Base-by-base conservation (phyloP, 2,888 invertebrate species). In the Liposcelis brunnea region DNA sequence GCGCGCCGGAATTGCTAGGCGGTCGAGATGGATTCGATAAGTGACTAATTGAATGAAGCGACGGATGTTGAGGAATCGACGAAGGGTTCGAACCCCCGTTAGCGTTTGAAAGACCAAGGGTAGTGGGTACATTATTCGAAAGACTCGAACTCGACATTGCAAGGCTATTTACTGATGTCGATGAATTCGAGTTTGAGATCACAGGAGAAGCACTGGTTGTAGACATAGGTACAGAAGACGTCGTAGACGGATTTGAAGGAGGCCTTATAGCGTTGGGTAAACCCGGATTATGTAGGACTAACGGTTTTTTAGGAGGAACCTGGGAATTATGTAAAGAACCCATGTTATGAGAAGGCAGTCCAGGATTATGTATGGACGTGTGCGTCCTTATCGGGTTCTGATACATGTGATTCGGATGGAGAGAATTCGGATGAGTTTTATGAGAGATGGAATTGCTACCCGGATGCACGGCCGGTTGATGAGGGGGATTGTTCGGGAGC, bases 21-120 rank as follows among this genome's bases (percentile, higher is more conserved):
- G 42, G 42, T 18, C 21, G 42, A 40, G 12, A 19, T 12, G 16
- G 42, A 40, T 15, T 38, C 31, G 40, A 14, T 16, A 31, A 38
- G 42, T 40, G 14, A 52, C 49, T 35, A 50, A 51, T 48, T 44
- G 42, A 26, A 50, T 46, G 47, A 18, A 32, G 32, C 43, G 34
- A 42, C 48, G 42, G 49, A 8, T 26, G 26, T 52, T 40, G 49
- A 50, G 49, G 48, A 52, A 51, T 55, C 55, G 45, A 59, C 50
- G 37, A 49, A 50, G 49, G 48, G 52, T 51, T 55, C 55, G 45
- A 59, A 50, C 26, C 26, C 5, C 5, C 26, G 26, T 8, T 8
- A 8, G 26, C 4, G 8, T 26, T 26, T 26, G 26, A 26, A 26
- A 26, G 26, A 26, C 26, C 26, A 8, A 26, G 26, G 26, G 26